Conservation (phyloP, 2,113 vertebrate genomes). For the Bos taurus region DNA sequence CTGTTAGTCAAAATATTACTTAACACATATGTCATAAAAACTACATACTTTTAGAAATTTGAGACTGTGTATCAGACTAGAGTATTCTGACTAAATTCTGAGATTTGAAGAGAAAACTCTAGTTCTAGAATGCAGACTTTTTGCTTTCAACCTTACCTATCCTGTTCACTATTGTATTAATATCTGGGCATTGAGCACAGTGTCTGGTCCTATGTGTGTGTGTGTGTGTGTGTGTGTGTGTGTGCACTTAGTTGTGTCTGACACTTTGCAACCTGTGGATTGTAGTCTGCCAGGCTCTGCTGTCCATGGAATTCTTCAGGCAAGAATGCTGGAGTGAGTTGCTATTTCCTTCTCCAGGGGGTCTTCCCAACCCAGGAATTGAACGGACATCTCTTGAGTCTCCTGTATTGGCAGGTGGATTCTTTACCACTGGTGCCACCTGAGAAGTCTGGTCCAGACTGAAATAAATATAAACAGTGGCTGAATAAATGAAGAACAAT, state of each 20-base stretch:
- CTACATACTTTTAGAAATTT: neutral
- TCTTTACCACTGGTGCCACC: neutral
- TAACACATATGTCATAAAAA: neutral
- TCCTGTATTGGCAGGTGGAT: neutral
- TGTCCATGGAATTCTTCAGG: neutral
- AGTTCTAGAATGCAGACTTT: neutral
- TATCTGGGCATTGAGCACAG: neutral
- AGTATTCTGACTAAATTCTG: neutral
- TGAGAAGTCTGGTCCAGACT: neutral
- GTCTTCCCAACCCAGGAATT: neutral
- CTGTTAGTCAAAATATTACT: neutral
- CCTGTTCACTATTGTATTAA: neutral
- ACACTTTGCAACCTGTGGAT: neutral
- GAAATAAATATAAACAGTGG: neutral
- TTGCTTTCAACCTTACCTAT: neutral
- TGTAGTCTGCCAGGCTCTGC: neutral
- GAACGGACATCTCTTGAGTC: neutral
- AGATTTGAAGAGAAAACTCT: neutral
- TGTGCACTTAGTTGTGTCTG: accelerated
- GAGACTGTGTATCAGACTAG: neutral
- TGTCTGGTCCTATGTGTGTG: neutral
- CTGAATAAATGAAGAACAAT: neutral
- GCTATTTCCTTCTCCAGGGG: neutral
- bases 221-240: neutral
- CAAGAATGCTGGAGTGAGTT: neutral